These are phyloP conservation scores for Ceratitis capitata DNA, from an alignment of 1,140 invertebrate species.

Conservation along the genomic window DNA sequence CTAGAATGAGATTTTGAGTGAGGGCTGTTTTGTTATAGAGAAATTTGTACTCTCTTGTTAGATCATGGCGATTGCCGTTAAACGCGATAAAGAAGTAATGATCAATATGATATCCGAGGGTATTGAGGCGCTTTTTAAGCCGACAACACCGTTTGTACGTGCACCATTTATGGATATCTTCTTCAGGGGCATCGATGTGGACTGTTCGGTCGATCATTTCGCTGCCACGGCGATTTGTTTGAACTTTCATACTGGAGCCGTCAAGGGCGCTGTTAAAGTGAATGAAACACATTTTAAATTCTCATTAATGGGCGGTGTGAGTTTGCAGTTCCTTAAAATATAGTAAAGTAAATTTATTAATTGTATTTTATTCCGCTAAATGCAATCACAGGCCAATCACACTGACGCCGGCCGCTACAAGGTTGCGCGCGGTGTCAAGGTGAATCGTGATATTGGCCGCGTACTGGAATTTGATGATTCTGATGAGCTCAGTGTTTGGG, in stretches of 20 bases:
- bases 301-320: slow-evolving; percentile 75
- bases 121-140: slow-evolving; percentile 70
- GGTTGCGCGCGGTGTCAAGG: slow-evolving; percentile 73
- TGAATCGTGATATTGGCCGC: slow-evolving; percentile 73
- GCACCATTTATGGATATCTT: slow-evolving; percentile 73
- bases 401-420: slow-evolving; percentile 64
- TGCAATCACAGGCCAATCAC: slow-evolving; percentile 47
- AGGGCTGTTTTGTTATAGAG: neutral
- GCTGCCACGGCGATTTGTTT: slow-evolving; percentile 75
- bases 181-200: slow-evolving; percentile 74
- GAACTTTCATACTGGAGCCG: slow-evolving; percentile 69
- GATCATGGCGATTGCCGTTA: slow-evolving; percentile 64
- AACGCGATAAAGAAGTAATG: slow-evolving; percentile 69
- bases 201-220: slow-evolving; percentile 75
- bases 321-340: slow-evolving; percentile 45
- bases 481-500: slow-evolving; percentile 69
- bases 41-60: slow-evolving; percentile 23
- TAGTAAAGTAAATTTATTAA: neutral
- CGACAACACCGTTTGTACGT: slow-evolving; percentile 71
- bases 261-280: slow-evolving; percentile 65
- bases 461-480: slow-evolving; percentile 72
- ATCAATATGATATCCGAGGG: slow-evolving; percentile 69
- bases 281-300: slow-evolving; percentile 72
- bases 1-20: neutral
- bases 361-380: neutral